Base-by-base conservation (phyloP, 2,797 vertebrate genomes). In the Loris lydekkerianus region DNA sequence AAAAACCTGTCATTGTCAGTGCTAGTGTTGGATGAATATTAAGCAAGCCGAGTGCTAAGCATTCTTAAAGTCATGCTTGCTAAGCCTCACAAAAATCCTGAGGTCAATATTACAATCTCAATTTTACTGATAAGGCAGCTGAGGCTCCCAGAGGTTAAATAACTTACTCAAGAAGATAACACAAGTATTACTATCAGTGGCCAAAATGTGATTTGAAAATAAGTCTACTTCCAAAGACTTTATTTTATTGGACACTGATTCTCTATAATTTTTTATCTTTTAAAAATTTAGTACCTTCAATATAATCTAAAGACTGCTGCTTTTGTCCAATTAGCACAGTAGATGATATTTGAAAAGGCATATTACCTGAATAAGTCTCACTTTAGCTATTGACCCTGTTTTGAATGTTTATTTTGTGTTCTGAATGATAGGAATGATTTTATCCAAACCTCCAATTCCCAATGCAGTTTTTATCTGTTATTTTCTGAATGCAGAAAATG, bases 401-500 rank as follows among this genome's bases (percentile, higher is more conserved):
- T 95, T 67, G 56, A 88, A 90, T 46, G 29, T 53, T 89, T 91
- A 86, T 65, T 97, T 86, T 96, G 11, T 86, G 25, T 95, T 84
- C 65, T 91, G 34, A 86, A 86, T 82, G 27, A 82, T 49, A 91
- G 46, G 67, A 94, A 76, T 60, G 3, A 78, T 96, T 90, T 96
- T 82, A 90, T 20, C 53, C 14, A 83, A 95, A 70, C 75, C 46
- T 34, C 76, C 53, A 46, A 87, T 89, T 94, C 81, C 46, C 20
- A 93, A 31, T 58, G 17, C 34, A 75, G 56, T 69, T 87, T 91
- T 91, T 77, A 78, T 83, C 17, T 87, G 29, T 76, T 49, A 53
- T 86, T 77, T 96, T 93, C 10, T 96, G 31, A 89, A 87, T 60
- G 7, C 84, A 73, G 20, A 76, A 97, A 77, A 88, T 88, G 14